A percentile compares a stretch with the other conserved stretches of the same genome.
Conservation (phyloP, 2,113 vertebrate species). For the Nyctibius bracteatus region DNA sequence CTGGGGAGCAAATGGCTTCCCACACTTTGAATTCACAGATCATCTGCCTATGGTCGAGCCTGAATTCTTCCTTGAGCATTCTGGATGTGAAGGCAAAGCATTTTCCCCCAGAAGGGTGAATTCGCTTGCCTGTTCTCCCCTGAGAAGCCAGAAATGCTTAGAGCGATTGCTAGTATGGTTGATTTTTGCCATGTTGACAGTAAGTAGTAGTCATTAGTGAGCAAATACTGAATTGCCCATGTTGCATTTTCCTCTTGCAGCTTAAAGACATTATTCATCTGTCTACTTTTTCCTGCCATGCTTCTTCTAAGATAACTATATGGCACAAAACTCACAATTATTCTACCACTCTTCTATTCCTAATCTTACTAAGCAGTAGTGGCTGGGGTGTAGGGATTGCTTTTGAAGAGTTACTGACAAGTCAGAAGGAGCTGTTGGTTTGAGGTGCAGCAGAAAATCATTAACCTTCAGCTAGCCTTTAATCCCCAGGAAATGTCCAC, state of each 20-base stretch:
- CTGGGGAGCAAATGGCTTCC: not conserved
- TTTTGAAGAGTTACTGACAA: not conserved
- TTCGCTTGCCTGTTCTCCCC: not conserved
- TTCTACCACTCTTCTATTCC: not conserved
- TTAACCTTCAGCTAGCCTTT: constrained; percentile 26
- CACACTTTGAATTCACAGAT: not conserved
- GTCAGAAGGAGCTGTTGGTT: not conserved
- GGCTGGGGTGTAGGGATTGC: not conserved
- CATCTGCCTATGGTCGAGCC: not conserved
- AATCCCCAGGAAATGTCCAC: constrained; percentile 17
- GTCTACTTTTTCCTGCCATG: not conserved
- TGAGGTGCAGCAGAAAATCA: not conserved
- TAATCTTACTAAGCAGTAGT: not conserved
- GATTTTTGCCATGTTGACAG: not conserved
- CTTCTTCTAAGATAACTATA: not conserved
- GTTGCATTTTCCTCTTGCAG: not conserved
- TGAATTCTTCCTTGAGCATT: not conserved
- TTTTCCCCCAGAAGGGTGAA: not conserved
- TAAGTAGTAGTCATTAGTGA: not conserved
- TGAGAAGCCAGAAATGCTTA: not conserved
- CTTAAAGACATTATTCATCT: not conserved
- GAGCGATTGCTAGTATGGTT: not conserved
- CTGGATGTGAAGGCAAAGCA: not conserved
- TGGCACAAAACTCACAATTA: not conserved
- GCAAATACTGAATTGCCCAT: not conserved